A percentile compares a stretch with the other conserved stretches of the same genome.
phyloP scores from a whole-genome alignment of 2,797 vertebrate species.

The Danio tinwini region DNA sequence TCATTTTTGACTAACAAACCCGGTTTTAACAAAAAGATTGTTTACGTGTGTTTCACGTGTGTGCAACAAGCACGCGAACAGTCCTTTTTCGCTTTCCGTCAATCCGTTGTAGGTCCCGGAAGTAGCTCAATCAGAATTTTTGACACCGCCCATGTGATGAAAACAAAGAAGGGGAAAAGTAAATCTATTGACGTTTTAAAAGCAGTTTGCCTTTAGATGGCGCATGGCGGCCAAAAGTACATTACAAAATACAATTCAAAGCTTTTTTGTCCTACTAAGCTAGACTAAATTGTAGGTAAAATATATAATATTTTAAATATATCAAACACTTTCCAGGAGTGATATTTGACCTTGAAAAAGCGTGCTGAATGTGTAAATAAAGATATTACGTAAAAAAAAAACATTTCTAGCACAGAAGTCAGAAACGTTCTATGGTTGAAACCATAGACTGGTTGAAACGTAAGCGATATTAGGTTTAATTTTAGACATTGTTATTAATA shows the following conservation, averaged over 20 bases:
- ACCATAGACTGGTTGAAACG: too few relatives aligned
- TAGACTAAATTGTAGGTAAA: neutral
- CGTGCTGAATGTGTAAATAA: neutral
- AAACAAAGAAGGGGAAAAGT: neutral
- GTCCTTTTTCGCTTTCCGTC: constrained; percentile 67
- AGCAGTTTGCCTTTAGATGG: neutral
- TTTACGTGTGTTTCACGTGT: constrained; percentile 11
- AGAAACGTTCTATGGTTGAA: too few relatives aligned
- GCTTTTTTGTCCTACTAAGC: neutral
- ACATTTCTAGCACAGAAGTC: neutral
- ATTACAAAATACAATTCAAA: neutral
- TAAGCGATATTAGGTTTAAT: neutral
- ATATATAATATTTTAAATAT: neutral
- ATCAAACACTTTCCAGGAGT: too few relatives aligned
- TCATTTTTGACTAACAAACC: neutral
- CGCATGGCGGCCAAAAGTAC: neutral
- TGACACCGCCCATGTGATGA: constrained; percentile 70
- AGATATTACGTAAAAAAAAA: neutral
- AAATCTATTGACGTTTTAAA: neutral
- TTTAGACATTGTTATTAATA: too few relatives aligned
- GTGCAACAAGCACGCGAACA: neutral
- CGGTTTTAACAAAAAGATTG: neutral
- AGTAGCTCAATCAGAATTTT: constrained; percentile 33
- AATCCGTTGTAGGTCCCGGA: constrained; percentile 56
- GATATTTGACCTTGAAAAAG: neutral